phyloP scores from a whole-genome alignment of 1,140 invertebrate genomes.

The Bicyclus anynana region DNA sequence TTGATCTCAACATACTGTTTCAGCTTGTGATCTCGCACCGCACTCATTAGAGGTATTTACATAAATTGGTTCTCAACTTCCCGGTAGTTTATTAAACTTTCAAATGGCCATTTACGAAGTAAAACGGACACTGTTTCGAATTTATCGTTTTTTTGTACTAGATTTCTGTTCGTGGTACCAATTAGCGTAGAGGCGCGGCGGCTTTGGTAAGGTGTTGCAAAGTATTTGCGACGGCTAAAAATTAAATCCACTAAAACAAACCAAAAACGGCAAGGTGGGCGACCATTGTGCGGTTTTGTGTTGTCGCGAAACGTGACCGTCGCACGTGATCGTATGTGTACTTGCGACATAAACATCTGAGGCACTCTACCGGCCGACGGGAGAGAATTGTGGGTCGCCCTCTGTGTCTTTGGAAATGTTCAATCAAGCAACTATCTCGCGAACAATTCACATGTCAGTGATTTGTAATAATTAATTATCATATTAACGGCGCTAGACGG shows the following conservation, averaged over 20 bases:
- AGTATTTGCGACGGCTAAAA: slow-evolving; percentile 47
- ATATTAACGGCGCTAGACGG: slow-evolving; percentile 69
- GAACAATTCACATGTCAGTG: slow-evolving; percentile 45
- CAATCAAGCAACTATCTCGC: slow-evolving; percentile 38
- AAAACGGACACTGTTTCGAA: not conserved
- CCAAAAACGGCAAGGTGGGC: slow-evolving; percentile 45
- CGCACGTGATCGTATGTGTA: slow-evolving; percentile 48
- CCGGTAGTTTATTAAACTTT: not conserved
- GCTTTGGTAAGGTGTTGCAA: slow-evolving; percentile 37
- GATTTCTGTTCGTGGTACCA: slow-evolving; percentile 19
- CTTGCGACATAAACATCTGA: slow-evolving; percentile 7
- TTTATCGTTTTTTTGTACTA: not conserved
- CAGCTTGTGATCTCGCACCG: slow-evolving; percentile 71
- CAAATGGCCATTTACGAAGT: not conserved
- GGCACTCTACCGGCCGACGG: slow-evolving; percentile 16
- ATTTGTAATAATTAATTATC: slow-evolving; percentile 74
- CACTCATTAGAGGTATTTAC: slow-evolving; percentile 46
- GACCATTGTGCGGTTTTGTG: slow-evolving; percentile 45
- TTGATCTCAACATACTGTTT: slow-evolving; percentile 49
- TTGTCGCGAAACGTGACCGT: slow-evolving; percentile 35
- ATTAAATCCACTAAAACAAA: slow-evolving; percentile 47
- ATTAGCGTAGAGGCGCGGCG: slow-evolving; percentile 25
- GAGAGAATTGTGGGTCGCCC: slow-evolving; percentile 2
- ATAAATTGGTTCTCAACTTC: slow-evolving; percentile 10
- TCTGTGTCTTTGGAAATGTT: slow-evolving; percentile 33